phyloP scores from a whole-genome alignment of 2,113 vertebrate genomes.

The Apteryx owenii region DNA sequence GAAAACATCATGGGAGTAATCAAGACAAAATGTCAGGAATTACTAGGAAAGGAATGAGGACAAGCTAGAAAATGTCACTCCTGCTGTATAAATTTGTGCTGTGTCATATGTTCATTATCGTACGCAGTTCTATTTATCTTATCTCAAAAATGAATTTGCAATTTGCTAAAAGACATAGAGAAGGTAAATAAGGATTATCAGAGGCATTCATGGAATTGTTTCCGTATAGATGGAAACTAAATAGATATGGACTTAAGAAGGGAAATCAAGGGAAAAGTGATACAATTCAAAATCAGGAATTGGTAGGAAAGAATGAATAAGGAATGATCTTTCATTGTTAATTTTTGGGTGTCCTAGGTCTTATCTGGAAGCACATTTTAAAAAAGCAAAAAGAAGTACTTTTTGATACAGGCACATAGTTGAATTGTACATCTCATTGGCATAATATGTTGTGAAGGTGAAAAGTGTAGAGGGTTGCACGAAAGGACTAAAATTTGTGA shows the following conservation, averaged over 20 bases:
- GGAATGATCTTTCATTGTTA: neutral
- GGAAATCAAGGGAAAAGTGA: neutral
- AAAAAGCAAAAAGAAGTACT: neutral
- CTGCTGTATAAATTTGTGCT: neutral
- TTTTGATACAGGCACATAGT: neutral
- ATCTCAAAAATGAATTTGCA: neutral
- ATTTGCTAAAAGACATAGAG: neutral
- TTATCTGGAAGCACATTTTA: neutral
- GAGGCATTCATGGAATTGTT: neutral
- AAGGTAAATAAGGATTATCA: neutral
- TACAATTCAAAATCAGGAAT: neutral
- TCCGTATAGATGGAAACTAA: neutral
- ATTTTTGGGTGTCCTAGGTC: neutral
- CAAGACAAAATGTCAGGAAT: neutral
- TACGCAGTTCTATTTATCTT: neutral
- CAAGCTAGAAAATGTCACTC: neutral
- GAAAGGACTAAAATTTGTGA: neutral
- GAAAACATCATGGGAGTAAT: neutral
- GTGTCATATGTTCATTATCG: neutral
- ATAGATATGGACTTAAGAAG: neutral
- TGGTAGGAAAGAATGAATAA: neutral
- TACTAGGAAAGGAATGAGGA: neutral
- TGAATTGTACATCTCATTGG: neutral
- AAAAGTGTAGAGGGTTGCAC: neutral
- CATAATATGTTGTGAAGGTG: neutral